These are phyloP conservation scores for Phaedon cochleariae DNA, from an alignment of 2,888 invertebrate genomes.

Conservation along the genomic window DNA sequence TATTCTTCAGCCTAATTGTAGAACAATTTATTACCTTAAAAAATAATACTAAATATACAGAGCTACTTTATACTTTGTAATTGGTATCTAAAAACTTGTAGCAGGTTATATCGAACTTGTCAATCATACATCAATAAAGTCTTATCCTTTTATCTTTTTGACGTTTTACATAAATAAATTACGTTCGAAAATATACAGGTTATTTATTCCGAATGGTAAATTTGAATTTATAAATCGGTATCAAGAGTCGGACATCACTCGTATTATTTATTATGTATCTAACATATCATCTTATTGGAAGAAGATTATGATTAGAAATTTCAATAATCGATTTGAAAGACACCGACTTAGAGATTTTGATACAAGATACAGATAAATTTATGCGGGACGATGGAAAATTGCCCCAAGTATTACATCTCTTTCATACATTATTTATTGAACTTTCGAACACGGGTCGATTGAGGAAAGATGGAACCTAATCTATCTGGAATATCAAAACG, in stretches of 20 bases:
- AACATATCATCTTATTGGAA: constrained; percentile 35
- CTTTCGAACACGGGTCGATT: not conserved
- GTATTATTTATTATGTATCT: constrained; percentile 36
- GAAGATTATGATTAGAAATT: constrained; percentile 39
- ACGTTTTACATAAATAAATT: constrained; percentile 45
- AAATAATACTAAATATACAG: constrained; percentile 11
- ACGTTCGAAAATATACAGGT: constrained; percentile 48
- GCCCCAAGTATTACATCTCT: not conserved
- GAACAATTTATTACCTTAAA: constrained; percentile 33
- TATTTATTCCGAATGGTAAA: constrained; percentile 36
- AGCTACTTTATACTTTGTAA: constrained; percentile 43
- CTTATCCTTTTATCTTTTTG: constrained; percentile 43
- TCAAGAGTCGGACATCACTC: constrained; percentile 32
- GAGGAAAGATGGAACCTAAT: too few species aligned
- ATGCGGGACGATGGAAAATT: constrained; percentile 3
- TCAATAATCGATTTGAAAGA: constrained; percentile 38
- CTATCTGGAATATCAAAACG: not conserved
- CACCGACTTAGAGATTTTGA: constrained; percentile 29
- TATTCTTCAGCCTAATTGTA: constrained; percentile 46
- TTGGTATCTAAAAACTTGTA: constrained; percentile 47
- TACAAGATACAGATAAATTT: constrained; percentile 29
- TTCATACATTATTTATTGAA: not conserved
- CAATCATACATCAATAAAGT: constrained; percentile 48
- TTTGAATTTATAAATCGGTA: constrained; percentile 41
- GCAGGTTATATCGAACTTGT: constrained; percentile 47